Base-by-base conservation (phyloP, 2,888 invertebrate species). In the Capitulum mitella region DNA sequence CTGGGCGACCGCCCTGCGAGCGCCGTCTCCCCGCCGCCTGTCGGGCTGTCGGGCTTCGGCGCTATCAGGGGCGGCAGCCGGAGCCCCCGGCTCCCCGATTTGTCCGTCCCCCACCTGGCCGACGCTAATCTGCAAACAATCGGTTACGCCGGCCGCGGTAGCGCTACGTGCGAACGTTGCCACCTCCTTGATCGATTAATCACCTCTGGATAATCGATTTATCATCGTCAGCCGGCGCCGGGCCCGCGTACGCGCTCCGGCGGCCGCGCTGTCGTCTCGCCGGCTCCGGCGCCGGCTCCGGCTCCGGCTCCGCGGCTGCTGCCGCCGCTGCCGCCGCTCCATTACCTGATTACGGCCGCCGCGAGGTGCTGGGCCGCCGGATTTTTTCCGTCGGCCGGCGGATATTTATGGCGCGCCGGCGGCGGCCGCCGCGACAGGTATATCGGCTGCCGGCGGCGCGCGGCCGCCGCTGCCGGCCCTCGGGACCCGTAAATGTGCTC, bases 151-250 rank as follows among this genome's bases (percentile, higher is more conserved):
- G 37, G 34, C 6, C 70, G 64, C 5, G 70, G 37, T 70, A 37
- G 70, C 70, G 1, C 14, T 22, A 16, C 70, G 70, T 70, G 70
- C 70, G 70, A 70, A 70, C 37, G 37, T 70, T 37, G 70, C 70
- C 70, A 37, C 70, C 70, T 34, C 10, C 37, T 70, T 37, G 70
- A 70, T 70, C 70, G 70, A 70, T 70, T 70, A 70, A 70, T 70
- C 70, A 70, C 70, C 70, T 14, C 70, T 19, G 37, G 37, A 70
- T 70, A 37, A 70, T 70, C 70, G 70, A 70, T 70, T 70, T 70
- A 37, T 70, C 70, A 37, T 37, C 37, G 70, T 70, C 37, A n/a
- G 54, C 22, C 70, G 29, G 37, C 70, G 37, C 22, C 5, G 6
- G 16, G 64, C 29, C 34, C 34, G 29, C 29, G 58, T 19, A 6